Conservation (phyloP, 2,797 vertebrate genomes). For the Etheostoma nigrum region DNA sequence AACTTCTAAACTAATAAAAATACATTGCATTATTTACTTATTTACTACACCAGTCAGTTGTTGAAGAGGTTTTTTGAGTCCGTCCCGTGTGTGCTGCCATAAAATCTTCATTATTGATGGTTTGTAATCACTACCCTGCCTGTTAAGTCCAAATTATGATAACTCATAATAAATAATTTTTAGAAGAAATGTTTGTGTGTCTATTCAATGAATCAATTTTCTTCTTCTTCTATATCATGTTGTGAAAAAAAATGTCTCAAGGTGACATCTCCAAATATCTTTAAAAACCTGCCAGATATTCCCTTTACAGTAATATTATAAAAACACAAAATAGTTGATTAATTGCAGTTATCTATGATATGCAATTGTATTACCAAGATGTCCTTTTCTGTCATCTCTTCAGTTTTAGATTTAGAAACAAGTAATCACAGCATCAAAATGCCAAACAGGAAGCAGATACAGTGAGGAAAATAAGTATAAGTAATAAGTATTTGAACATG, state of each 20-base stretch:
- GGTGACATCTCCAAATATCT: background rate
- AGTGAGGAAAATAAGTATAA: no score
- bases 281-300: no score
- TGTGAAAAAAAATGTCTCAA: background rate
- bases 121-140: constrained; percentile 11
- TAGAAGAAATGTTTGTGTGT: constrained; percentile 14
- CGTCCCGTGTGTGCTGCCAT: background rate
- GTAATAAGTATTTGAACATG: no score
- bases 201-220: background rate
- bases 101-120: background rate
- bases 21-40: constrained; percentile 15
- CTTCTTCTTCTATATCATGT: rapidly evolving
- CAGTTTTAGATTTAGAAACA: no score
- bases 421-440: no score
- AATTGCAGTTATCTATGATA: no score
- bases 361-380: no score
- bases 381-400: no score
- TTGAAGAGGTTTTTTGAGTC: background rate
- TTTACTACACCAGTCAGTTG: background rate
- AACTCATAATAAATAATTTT: constrained; percentile 61
- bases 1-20: background rate
- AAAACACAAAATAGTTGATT: no score
- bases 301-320: no score
- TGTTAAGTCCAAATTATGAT: background rate
- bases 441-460: no score